Percentiles rank a stretch among this genome's conserved stretches.
Evolutionary conservation across 2,888 invertebrate genomes (phyloP).

Genomic region (Caenorhabditis sp.): DNA sequence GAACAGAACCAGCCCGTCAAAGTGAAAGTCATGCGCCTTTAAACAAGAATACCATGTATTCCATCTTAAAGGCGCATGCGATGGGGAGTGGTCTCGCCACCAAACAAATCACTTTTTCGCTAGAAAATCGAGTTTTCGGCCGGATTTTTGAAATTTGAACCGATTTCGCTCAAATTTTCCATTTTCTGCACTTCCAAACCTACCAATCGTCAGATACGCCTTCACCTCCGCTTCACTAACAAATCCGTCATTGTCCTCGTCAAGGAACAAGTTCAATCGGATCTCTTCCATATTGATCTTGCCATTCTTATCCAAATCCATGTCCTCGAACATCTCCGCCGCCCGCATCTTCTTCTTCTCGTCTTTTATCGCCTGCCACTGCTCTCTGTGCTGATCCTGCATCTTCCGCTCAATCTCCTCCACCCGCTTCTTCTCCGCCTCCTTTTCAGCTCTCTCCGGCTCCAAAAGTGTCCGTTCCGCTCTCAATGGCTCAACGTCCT

Average conservation of each 20-base stretch:
- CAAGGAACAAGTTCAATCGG: conserved; percentile 89
- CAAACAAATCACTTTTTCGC: no score
- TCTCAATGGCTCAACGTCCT: conserved; percentile 87
- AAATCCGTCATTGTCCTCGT: conserved; percentile 92
- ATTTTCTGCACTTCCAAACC: conserved; percentile 3
- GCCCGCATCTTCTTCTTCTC: conserved; percentile 77
- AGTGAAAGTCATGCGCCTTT: no score
- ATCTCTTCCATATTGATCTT: conserved; percentile 86
- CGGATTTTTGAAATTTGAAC: no score
- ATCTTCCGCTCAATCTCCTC: conserved; percentile 87
- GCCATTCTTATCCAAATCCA: conserved; percentile 91
- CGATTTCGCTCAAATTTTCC: background rate
- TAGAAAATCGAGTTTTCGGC: no score
- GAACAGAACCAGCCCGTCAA: no score
- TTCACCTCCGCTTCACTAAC: conserved; percentile 92
- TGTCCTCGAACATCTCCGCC: conserved; percentile 87
- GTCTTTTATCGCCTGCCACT: conserved; percentile 86
- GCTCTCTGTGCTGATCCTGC: conserved; percentile 86
- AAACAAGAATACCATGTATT: no score
- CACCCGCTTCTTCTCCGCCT: conserved; percentile 87
- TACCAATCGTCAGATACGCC: conserved; percentile 67
- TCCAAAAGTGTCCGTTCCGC: conserved; percentile 88
- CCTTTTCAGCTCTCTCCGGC: conserved; percentile 86
- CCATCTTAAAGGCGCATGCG: no score
- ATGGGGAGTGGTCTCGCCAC: no score